Evolutionary conservation across 2,113 vertebrate genomes (phyloP), one percentile per base, ranked within the genome.

Genomic region (Ophiodon elongatus): DNA sequence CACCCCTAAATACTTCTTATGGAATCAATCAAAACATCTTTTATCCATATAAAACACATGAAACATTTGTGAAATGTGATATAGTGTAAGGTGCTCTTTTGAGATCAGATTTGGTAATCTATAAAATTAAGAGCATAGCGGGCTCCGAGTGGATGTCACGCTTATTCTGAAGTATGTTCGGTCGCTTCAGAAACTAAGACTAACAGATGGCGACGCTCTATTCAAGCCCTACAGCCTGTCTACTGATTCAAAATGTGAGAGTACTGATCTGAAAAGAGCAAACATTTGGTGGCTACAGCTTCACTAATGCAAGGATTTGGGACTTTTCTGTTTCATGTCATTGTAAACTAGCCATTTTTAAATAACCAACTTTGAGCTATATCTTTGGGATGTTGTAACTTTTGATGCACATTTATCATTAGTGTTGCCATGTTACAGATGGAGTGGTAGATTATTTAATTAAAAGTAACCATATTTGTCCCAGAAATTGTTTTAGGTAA

Each of bases 181-280:
- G 35, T 66, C 73, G 84, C 59, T 41, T 69, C 68, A 68, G 72
- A 90, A 89, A 76, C 76, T 79, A 31, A 85, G 73, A 64, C 66
- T 37, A 90, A 72, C 91, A 92, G 89, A 91, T 91, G 90, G 90
- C 37, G 54, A 52, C 54, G 86, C 85, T 87, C 76, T 74, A 35
- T 69, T 80, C 64, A 69, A 81, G 88, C 83, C 72, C 67, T 35
- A 59, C 84, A 87, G 83, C 71, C 83, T 90, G 87, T 93, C 69
- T 63, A 45, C 87, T 87, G 91, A 92, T 78, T 92, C 81, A 80
- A 73, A 74, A 83, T 66, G 85, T 88, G 78, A 85, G 59, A 72
- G 64, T 3, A 65, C 60, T 64, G 68, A 86, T 79, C 67, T 33
- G 50, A 74, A 78, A 82, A 87, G 75, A 68, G 80, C 39, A 85